Base-by-base conservation (phyloP, 2,113 vertebrate species). In the Mesocricetus auratus region DNA sequence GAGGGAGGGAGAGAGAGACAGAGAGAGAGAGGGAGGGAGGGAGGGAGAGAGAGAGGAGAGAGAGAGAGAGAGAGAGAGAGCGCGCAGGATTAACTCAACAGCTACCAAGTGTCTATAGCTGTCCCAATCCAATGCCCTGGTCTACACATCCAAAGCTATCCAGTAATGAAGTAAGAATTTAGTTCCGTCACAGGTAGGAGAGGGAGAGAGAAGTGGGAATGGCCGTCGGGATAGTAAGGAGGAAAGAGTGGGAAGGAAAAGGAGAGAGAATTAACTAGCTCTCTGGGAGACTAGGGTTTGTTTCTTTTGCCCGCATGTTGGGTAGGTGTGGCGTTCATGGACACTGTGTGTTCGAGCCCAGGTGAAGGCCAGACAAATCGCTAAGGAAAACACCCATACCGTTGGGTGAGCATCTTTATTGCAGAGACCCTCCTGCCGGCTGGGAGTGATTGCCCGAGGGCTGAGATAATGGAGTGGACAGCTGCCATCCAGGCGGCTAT, bases 161-260 rank as follows among this genome's bases (percentile, higher is more conserved):
- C 82, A 83, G 60, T 60, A 12, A 75, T 50, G 7, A 74, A 81
- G 58, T 90, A 87, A 88, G 88, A 75, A 77, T 96, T 96, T 96
- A 68, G 58, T 68, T 75, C 26, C 26, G 69, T 36, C 39, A 29
- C 11, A 78, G n/a, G 64, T 56, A 64, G 21, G 31, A 47, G 47
- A 6, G 45, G 15, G 47, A 39, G n/a, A 88, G 58, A 64, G 29
- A 33, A 56, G 33, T 26, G 9, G 33, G 68, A 9, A 45, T 68
- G 26, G 45, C 85, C 45, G n/a, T 53, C 7, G 4, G 39, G 60
- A 5, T 31, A 33, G 31, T 3, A n/a, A 45, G 21, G 21, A 53
- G 29, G 73, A 13, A 4, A n/a, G 60, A 45, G 42, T 73, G 47
- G 58, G 47, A 8, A 1, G 47, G 47, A 47, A 50, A 60, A 26